A percentile compares a stretch with the other conserved stretches of the same genome.
Evolutionary conservation across 2,113 vertebrate species (phyloP).

Genomic region (Lutjanus erythropterus): DNA sequence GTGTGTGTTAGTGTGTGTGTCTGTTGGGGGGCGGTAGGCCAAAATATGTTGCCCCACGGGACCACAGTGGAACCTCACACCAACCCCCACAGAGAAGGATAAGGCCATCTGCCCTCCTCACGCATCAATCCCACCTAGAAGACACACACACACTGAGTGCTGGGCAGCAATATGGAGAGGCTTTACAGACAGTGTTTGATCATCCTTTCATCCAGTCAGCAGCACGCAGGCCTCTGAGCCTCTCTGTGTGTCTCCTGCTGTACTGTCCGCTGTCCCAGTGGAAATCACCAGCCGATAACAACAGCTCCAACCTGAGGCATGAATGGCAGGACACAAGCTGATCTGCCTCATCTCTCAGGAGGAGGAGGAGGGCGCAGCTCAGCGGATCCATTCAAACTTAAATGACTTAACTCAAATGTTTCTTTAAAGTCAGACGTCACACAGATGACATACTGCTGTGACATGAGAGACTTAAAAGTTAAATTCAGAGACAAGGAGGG

Average conservation of each 20-base stretch:
- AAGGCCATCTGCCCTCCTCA: constrained; percentile 81
- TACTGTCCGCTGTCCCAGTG: constrained; percentile 76
- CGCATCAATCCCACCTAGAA: constrained; percentile 72
- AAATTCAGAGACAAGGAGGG: background rate
- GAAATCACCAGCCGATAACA: constrained; percentile 71
- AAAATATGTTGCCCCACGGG: constrained; percentile 76
- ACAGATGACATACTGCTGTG: background rate
- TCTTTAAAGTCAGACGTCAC: constrained; percentile 43
- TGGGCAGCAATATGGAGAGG: constrained; percentile 68
- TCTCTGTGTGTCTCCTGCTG: constrained; percentile 55
- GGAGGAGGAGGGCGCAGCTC: constrained; percentile 2
- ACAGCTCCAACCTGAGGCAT: constrained; percentile 54
- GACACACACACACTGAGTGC: constrained; percentile 48
- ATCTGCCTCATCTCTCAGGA: constrained; percentile 29
- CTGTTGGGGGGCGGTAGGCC: background rate
- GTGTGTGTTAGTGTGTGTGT: constrained; percentile 12
- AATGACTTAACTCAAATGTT: constrained; percentile 38
- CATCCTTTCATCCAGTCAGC: constrained; percentile 77
- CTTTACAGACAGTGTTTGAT: constrained; percentile 82
- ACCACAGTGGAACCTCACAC: constrained; percentile 76
- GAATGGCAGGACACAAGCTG: constrained; percentile 68
- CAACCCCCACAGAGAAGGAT: constrained; percentile 77
- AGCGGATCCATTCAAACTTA: constrained; percentile 51
- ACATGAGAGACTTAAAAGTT: background rate
- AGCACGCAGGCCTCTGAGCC: constrained; percentile 65